Conservation (phyloP, 2,888 invertebrate species). For the Noctua janthina region DNA sequence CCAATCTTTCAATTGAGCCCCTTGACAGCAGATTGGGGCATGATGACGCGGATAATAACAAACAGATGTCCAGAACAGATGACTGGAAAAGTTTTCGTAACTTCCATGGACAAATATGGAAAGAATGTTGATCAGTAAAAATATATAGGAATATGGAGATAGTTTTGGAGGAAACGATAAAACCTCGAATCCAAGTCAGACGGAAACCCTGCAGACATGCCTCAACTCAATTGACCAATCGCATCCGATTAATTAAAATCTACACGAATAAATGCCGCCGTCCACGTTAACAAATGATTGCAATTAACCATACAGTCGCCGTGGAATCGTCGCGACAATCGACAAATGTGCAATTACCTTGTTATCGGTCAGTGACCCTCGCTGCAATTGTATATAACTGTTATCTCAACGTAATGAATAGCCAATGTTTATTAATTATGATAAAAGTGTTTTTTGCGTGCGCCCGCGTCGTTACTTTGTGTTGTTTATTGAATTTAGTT, state of each 20-base stretch:
- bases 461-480: slow-evolving; percentile 25
- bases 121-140: slow-evolving; percentile 1
- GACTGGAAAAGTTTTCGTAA: slow-evolving; percentile 7
- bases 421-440: slow-evolving; percentile 59
- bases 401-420: slow-evolving; percentile 59
- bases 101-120: background rate
- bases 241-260: slow-evolving; percentile 34
- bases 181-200: background rate
- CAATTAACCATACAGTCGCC: slow-evolving; percentile 45
- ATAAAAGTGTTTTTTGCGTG: slow-evolving; percentile 52
- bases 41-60: slow-evolving; percentile 21
- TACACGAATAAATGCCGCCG: slow-evolving; percentile 17
- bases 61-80: slow-evolving; percentile 1
- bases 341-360: slow-evolving; percentile 55
- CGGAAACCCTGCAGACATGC: slow-evolving; percentile 3
- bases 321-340: slow-evolving; percentile 24
- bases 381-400: slow-evolving; percentile 59
- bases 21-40: slow-evolving; percentile 34
- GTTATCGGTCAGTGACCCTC: slow-evolving; percentile 64
- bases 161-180: background rate
- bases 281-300: slow-evolving; percentile 28
- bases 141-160: background rate
- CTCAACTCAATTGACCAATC: slow-evolving; percentile 23
- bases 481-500: slow-evolving; percentile 23
- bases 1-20: slow-evolving; percentile 80